These are phyloP conservation scores for Tetraneura akinire DNA, from an alignment of 1,140 invertebrate genomes.

Conservation along the genomic window DNA sequence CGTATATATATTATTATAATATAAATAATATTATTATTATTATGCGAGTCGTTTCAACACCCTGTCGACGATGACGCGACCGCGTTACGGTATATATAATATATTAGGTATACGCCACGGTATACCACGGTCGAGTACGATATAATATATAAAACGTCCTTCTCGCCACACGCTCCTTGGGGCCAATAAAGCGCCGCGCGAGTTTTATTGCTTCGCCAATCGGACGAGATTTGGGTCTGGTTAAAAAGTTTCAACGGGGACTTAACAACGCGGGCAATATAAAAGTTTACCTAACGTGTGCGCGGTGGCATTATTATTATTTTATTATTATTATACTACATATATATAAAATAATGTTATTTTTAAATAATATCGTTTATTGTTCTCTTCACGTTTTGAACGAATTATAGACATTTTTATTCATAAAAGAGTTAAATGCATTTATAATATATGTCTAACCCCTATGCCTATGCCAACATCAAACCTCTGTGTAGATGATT, in stretches of 20 bases:
- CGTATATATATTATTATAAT: neutral
- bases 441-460: constrained; percentile 13
- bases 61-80: neutral
- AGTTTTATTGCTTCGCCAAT: constrained; percentile 39
- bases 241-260: constrained; percentile 34
- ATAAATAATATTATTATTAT: too few species aligned
- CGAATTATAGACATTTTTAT: neutral
- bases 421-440: neutral
- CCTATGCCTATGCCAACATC: neutral
- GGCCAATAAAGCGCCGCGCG: constrained; percentile 31
- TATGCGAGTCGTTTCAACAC: neutral
- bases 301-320: too few species aligned
- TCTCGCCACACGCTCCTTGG: neutral
- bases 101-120: too few species aligned
- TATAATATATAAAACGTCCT: too few species aligned
- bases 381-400: neutral
- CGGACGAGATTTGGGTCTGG: constrained; percentile 37
- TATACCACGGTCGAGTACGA: neutral
- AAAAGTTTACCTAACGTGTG: neutral
- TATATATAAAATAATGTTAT: too few species aligned
- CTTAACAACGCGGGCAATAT: constrained; percentile 37
- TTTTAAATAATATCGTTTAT: neutral
- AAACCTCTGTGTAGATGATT: constrained; percentile 27
- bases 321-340: too few species aligned
- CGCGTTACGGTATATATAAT: neutral